Evolutionary conservation across 2,888 invertebrate genomes (phyloP), one percentile per base, ranked within the genome.

Genomic region (Byasa hedistus): DNA sequence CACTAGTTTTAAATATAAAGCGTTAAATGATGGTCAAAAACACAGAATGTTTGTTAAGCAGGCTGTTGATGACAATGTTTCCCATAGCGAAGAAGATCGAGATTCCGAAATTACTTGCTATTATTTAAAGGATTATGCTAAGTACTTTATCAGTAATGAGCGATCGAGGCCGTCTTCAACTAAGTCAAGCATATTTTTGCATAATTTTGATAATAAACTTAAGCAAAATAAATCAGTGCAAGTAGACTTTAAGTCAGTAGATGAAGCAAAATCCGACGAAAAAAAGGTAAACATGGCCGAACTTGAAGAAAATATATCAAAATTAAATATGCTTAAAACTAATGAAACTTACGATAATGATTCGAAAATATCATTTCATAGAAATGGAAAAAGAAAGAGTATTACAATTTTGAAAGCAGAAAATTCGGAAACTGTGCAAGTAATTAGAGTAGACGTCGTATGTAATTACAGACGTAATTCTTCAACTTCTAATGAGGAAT

Each of bases 391-490:
- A 72, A 79, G 89, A 68, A 91, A 89, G 79, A 89, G 90, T 71
- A 77, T 92, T 0, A 92, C 90, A 0, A 88, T 91, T 70, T 90
- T 92, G 0, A 82, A 90, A 57, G 76, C 85, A 15, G 87, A 86
- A 69, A 91, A 89, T 69, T 92, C 92, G 10, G 91, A 91, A 69
- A 91, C 91, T 0, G 82, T 91, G 15, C 91, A 92, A 77, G 85
- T 92, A 2, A 92, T 92, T 24, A 80, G 92, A 75, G 92, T 92
- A 0, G 92, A 92, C 69, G 91, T 92, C 10, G 87, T 92, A 15
- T 86, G 89, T 68, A 87, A 88, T 71, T 79, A 83, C 69, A 81
- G 76, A 61, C 72, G 72, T 51, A 80, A 75, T 55, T 77, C 84
- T 0, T 70, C 78, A 0, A 70, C 76, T 44, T 84, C 84, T 60